A percentile compares a stretch with the other conserved stretches of the same genome.
These are phyloP conservation scores for Heliconius ismenius DNA, from an alignment of 2,888 invertebrate species.

Conservation along the genomic window DNA sequence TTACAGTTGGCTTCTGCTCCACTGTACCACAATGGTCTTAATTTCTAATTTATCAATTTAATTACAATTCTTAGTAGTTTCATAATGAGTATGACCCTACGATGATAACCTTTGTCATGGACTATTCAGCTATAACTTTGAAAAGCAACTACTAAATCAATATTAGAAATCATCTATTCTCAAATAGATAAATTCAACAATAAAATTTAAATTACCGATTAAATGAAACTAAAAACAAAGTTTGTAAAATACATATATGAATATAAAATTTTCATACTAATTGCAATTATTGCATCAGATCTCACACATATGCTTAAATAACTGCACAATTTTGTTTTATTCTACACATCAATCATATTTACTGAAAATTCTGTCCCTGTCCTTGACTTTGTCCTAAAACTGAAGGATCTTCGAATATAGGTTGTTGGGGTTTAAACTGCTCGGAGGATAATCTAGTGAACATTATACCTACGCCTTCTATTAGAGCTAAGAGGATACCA, in stretches of 20 bases:
- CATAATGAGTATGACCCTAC: background rate
- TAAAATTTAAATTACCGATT: background rate
- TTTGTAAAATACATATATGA: background rate
- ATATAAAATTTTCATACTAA: background rate
- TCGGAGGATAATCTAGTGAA: slow-evolving; percentile 95
- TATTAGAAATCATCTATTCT: background rate
- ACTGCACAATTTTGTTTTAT: slow-evolving; percentile 49
- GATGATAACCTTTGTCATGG: background rate
- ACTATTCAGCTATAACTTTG: background rate
- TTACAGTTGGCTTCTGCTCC: background rate
- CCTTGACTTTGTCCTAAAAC: slow-evolving; percentile 83
- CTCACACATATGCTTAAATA: background rate
- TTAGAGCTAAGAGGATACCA: slow-evolving; percentile 95
- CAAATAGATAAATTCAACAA: slow-evolving; percentile 1
- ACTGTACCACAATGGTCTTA: background rate
- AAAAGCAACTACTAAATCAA: background rate
- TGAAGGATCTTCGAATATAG: slow-evolving; percentile 89
- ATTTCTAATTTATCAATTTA: background rate
- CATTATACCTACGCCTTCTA: slow-evolving; percentile 98
- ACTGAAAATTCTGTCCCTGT: slow-evolving; percentile 65
- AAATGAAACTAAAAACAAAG: background rate
- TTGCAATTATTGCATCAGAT: slow-evolving; percentile 7
- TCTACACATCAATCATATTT: slow-evolving; percentile 47
- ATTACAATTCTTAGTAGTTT: background rate
- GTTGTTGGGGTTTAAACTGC: slow-evolving; percentile 92